Conservation (phyloP, 2,797 vertebrate species). For the Glossophaga mutica region DNA sequence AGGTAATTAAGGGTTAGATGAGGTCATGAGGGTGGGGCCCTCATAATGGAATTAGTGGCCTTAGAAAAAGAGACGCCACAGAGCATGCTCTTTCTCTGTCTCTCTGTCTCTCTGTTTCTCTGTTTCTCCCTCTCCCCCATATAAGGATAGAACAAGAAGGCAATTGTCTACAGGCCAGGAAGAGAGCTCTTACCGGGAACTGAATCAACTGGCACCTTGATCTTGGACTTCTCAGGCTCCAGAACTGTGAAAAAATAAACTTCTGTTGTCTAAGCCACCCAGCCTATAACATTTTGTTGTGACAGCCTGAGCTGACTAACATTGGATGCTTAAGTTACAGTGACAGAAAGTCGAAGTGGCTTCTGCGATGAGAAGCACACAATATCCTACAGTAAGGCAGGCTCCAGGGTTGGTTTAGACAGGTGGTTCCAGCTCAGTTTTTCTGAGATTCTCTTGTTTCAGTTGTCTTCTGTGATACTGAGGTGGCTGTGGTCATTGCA, state of each 20-base stretch:
- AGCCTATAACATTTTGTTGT: background rate
- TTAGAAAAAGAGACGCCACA: background rate
- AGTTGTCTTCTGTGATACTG: background rate
- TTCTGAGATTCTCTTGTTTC: background rate
- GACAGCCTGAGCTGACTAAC: background rate
- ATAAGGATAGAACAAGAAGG: background rate
- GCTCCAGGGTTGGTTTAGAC: rapidly evolving
- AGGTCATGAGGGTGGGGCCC: background rate
- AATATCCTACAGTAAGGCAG: too few species aligned
- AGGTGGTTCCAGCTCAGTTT: background rate
- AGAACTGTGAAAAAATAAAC: background rate
- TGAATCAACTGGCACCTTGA: background rate
- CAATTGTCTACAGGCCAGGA: background rate
- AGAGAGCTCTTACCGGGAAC: background rate
- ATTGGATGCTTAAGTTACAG: background rate
- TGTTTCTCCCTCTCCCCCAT: background rate
- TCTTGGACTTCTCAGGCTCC: background rate
- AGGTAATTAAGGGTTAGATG: background rate
- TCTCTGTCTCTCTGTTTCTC: background rate
- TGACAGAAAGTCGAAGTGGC: background rate
- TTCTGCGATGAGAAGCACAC: background rate
- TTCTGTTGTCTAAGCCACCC: background rate
- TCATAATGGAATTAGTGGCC: background rate
- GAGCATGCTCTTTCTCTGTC: background rate
- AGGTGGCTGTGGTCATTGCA: background rate